Base-by-base conservation (phyloP, 2,797 vertebrate genomes). In the Mallotus villosus region DNA sequence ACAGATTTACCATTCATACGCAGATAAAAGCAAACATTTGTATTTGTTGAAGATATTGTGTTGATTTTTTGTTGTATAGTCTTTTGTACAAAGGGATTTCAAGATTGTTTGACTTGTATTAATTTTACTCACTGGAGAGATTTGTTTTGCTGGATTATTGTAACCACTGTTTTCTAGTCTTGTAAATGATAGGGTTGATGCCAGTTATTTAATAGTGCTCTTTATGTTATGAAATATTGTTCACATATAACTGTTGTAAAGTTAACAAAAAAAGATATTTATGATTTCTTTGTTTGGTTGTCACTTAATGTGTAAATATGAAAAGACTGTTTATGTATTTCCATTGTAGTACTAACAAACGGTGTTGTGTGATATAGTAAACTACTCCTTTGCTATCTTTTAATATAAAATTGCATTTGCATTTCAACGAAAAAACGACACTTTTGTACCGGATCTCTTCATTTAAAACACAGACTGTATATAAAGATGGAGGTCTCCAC, bases 81-180 rank as follows among this genome's bases (percentile, higher is more conserved):
- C 86, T 91, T 95, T 94, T 96, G 94, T 96, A 95, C 92, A 84
- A 85, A 96, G 93, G 92, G 95, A 96, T 92, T 91, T 90, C 79
- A 86, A 92, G 86, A 87, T 71, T 77, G 88, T 90, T 88, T 91
- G 82, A 87, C 73, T 81, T 89, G 81, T 88, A 84, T 91, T 91
- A 90, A 89, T 91, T 89, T 87, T 86, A 91, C 93, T 94, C 91
- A 92, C 92, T 94, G 92, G 91, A 93, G 82, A 92, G 76, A 91
- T 80, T 76, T 62, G 71, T 68, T 77, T 70, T 88, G 88, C 86
- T 92, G 90, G 80, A 92, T 88, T 90, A 87, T 93, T 92, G 90
- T 92, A 94, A 93, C 92, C 93, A 94, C 91, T 93, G 86, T 92
- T 85, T 92, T 90, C 90, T 81, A 85, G 84, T 85, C 80, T 88